A percentile compares a stretch with the other conserved stretches of the same genome.
phyloP scores from a whole-genome alignment of 2,888 invertebrate species.

The Acleris laterana region DNA sequence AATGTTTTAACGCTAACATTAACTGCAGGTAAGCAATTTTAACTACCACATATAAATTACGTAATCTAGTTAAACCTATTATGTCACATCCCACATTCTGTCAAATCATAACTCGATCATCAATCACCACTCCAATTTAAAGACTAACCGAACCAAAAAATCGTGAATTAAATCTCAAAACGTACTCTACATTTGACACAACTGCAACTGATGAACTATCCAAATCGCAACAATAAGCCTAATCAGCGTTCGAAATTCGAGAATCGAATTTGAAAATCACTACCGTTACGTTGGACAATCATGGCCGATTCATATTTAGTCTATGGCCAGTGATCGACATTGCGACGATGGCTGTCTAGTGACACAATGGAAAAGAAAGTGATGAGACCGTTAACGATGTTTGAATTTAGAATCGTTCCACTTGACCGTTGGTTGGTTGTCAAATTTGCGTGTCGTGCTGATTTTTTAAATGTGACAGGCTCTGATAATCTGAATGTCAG shows the following conservation, averaged over 20 bases:
- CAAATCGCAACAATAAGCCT: conserved; percentile 65
- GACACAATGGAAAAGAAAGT: conserved; percentile 79
- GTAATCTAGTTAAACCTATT: conserved; percentile 4
- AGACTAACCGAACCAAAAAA: conserved; percentile 28
- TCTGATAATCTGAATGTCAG: too few species aligned
- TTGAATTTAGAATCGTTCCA: conserved; percentile 60
- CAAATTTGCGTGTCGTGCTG: conserved; percentile 21
- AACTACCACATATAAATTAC: not conserved
- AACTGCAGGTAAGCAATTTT: not conserved
- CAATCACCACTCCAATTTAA: conserved; percentile 15
- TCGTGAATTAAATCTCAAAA: conserved; percentile 32
- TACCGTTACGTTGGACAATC: conserved; percentile 68
- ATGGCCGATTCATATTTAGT: conserved; percentile 67
- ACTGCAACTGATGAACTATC: conserved; percentile 38
- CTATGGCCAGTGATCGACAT: conserved; percentile 71
- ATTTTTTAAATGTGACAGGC: not conserved
- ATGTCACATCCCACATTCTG: conserved; percentile 15
- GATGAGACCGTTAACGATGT: conserved; percentile 68
- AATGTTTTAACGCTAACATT: too few species aligned
- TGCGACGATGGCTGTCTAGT: conserved; percentile 57
- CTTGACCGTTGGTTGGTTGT: conserved; percentile 33
- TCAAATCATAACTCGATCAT: conserved; percentile 25
- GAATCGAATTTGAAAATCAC: conserved; percentile 66
- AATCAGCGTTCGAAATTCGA: conserved; percentile 66
- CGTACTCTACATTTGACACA: conserved; percentile 32